Percentiles rank a stretch among this genome's conserved stretches.
Evolutionary conservation across 2,113 vertebrate species (phyloP).

Genomic region (Caranx melampygus): DNA sequence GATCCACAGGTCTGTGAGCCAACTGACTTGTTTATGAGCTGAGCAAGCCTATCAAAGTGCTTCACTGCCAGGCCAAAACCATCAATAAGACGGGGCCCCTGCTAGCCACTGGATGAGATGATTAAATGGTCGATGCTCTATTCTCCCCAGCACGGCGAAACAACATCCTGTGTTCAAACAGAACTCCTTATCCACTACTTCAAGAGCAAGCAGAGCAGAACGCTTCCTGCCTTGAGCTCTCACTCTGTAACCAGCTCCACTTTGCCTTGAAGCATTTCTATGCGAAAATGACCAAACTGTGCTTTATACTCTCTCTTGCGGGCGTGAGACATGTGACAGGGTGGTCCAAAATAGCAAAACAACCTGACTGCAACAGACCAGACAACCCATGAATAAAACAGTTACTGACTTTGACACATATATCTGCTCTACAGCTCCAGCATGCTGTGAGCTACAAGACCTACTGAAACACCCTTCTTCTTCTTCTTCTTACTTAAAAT

Average conservation of each 20-base stretch:
- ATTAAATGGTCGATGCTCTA: conserved; percentile 45
- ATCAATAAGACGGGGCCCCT: conserved; percentile 16
- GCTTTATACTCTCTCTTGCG: neutral
- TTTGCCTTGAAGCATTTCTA: conserved; percentile 24
- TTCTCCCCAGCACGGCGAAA: conserved; percentile 22
- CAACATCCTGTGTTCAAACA: conserved; percentile 43
- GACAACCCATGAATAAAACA: neutral
- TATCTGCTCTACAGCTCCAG: neutral
- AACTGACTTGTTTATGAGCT: conserved; percentile 21
- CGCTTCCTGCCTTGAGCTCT: conserved; percentile 7
- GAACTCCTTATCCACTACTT: conserved; percentile 31
- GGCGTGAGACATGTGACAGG: conserved; percentile 13
- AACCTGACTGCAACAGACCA: conserved; percentile 5
- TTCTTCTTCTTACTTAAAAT: neutral
- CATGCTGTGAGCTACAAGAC: neutral
- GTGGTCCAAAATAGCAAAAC: conserved; percentile 2
- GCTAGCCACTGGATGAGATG: conserved; percentile 33
- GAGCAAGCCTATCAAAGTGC: conserved; percentile 15
- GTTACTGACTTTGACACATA: neutral
- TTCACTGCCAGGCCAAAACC: conserved; percentile 20
- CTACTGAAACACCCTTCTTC: neutral
- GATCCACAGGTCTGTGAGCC: neutral
- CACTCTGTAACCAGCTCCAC: conserved; percentile 9
- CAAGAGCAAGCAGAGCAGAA: conserved; percentile 6
- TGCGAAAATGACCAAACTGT: conserved; percentile 11